Conservation (phyloP, 2,888 invertebrate species). For the Erebia aethiops region DNA sequence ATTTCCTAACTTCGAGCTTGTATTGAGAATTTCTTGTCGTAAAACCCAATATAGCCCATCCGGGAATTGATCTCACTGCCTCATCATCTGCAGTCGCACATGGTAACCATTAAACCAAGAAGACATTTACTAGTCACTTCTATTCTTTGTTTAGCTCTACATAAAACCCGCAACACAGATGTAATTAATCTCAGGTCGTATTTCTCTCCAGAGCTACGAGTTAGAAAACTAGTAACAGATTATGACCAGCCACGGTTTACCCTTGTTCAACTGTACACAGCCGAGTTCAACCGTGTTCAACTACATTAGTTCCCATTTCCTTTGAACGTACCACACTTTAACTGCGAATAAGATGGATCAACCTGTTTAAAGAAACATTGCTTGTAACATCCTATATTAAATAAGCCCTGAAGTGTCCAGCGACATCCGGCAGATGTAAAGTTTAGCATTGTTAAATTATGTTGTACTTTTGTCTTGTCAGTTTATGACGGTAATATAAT, state of each 20-base stretch:
- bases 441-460: too few relatives aligned
- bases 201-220: slow-evolving; percentile 16
- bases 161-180: not conserved
- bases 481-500: too few relatives aligned
- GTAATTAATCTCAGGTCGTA: slow-evolving; percentile 20
- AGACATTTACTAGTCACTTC: not conserved
- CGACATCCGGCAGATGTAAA: too few relatives aligned
- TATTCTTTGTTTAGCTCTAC: not conserved
- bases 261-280: slow-evolving; percentile 12
- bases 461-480: too few relatives aligned
- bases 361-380: not conserved
- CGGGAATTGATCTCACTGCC: too few relatives aligned
- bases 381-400: not conserved
- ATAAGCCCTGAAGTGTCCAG: not conserved
- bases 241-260: slow-evolving; percentile 7
- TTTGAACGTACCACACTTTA: slow-evolving; percentile 18
- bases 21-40: too few relatives aligned
- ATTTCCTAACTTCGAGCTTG: too few relatives aligned
- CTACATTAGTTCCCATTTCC: slow-evolving; percentile 35
- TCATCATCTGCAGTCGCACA: too few relatives aligned
- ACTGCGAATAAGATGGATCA: not conserved
- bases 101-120: too few relatives aligned
- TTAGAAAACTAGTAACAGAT: slow-evolving; percentile 21
- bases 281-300: slow-evolving; percentile 18
- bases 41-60: too few relatives aligned